phyloP scores from a whole-genome alignment of 2,888 invertebrate genomes.

The Cantharis nigra region DNA sequence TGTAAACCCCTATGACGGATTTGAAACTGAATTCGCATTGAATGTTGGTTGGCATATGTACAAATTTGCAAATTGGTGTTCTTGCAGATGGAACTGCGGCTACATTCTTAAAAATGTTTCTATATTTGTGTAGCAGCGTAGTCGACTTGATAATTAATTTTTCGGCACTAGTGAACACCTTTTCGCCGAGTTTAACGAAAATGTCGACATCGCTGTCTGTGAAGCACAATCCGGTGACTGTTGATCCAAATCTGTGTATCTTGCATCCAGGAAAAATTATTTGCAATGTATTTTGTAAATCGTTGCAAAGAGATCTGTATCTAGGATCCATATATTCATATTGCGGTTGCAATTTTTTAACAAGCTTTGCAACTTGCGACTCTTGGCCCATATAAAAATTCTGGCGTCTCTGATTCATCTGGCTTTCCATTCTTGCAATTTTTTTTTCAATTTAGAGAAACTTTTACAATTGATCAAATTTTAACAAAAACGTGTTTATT shows the following conservation, averaged over 20 bases:
- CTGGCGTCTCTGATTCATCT: neutral
- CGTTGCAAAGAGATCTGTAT: slow-evolving; percentile 54
- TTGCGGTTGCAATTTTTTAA: slow-evolving; percentile 49
- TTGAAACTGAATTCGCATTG: slow-evolving; percentile 76
- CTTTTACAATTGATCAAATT: neutral
- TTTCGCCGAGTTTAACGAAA: slow-evolving; percentile 58
- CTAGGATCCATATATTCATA: slow-evolving; percentile 37
- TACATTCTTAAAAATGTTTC: slow-evolving; percentile 59
- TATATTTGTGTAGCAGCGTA: slow-evolving; percentile 35
- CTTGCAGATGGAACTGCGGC: slow-evolving; percentile 72
- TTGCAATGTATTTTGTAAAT: slow-evolving; percentile 54
- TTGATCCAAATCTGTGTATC: slow-evolving; percentile 72
- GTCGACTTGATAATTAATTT: slow-evolving; percentile 37
- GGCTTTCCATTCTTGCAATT: neutral
- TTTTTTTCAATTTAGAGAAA: neutral
- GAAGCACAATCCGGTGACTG: slow-evolving; percentile 71
- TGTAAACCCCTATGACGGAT: slow-evolving; percentile 70
- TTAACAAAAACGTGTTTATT: too few relatives aligned
- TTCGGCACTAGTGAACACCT: slow-evolving; percentile 20
- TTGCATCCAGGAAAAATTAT: slow-evolving; percentile 54
- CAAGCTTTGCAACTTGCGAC: neutral
- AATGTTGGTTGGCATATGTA: slow-evolving; percentile 64
- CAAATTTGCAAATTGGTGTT: slow-evolving; percentile 78
- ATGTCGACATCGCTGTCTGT: slow-evolving; percentile 76
- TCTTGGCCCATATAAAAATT: neutral